Evolutionary conservation across 2,888 invertebrate genomes (phyloP), one percentile per base, ranked within the genome.

Genomic region (Alsophila aescularia): DNA sequence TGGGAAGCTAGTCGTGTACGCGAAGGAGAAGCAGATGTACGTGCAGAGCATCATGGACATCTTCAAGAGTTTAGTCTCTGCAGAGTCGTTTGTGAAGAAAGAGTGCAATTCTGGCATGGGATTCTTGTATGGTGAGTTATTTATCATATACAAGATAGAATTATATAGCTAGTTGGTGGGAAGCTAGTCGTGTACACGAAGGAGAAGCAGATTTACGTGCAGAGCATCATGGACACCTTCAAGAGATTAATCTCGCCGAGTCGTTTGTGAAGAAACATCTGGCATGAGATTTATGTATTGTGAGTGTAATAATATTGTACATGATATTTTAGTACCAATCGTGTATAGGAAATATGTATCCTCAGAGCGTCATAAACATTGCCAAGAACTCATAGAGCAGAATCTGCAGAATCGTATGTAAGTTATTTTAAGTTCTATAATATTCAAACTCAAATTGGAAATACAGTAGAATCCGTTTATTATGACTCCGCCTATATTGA

Each of bases 201-300:
- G 82, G 94, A 95, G 18, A 96, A 96, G 80, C 88, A 93, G 51
- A 80, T 89, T 44, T 92, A 94, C 60, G 92, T 95, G 0, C 90
- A 92, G 63, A 92, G 93, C 14, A 92, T 96, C 58, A 78, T 94
- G 69, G 95, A 95, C 67, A 93, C 96, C 0, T 90, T 97, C 66
- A 94, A 94, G 67, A 95, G 93, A 71, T 79, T 97, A 32, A 90
- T 96, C 27, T 94, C 95, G 92, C 94, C 0, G 93, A 93, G 2
- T 87, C 92, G 37, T 94, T 95, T 72, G 74, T 96, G 18, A 93
- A 90, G 70, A 91, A 85, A 12, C 93, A 93, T 94, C 95, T 0
- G 93, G 93, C 62, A 94, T 95, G 94, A 97, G 97, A 6, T 96
- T 96, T 72, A 77, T 94, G 43, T 93, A 96, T 76, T 96, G 96